Conservation (phyloP, 2,888 invertebrate species). For the Thecocarcelia acutangulata region DNA sequence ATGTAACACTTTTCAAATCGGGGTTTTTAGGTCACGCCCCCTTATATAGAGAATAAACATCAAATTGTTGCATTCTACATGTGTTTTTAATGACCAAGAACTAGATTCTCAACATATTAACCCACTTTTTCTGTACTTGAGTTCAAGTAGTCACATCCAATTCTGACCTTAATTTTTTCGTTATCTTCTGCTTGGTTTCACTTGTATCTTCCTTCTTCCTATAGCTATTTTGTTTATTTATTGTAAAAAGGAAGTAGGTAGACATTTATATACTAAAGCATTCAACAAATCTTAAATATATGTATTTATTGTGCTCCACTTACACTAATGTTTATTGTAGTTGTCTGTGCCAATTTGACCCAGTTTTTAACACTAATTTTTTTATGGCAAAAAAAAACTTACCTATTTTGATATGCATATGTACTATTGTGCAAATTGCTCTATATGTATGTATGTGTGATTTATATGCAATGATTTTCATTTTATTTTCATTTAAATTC, state of each 20-base stretch:
- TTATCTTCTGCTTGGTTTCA: conserved; percentile 13
- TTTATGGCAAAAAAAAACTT: conserved; percentile 6
- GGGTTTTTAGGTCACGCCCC: conserved; percentile 65
- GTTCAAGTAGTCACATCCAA: conserved; percentile 32
- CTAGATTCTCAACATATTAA: conserved; percentile 64
- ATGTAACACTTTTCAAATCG: conserved; percentile 27
- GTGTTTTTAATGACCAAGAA: conserved; percentile 62
- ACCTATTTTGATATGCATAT: background rate
- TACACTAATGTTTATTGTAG: conserved; percentile 30
- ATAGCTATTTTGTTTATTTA: conserved; percentile 1
- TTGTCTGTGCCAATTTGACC: conserved; percentile 34
- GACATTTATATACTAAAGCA: background rate
- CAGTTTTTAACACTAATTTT: conserved; percentile 26
- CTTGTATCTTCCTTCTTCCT: conserved; percentile 19
- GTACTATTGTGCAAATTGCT: conserved; percentile 1
- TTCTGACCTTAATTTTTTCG: conserved; percentile 41
- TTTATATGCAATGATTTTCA: conserved; percentile 46
- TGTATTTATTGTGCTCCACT: background rate
- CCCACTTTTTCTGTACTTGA: conserved; percentile 28
- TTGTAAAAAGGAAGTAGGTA: conserved; percentile 35
- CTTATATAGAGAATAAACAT: conserved; percentile 1
- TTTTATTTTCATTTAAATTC: too few relatives aligned
- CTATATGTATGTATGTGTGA: background rate
- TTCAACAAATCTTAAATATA: conserved; percentile 17
- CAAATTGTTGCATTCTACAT: conserved; percentile 59